Conservation (phyloP, 2,888 invertebrate genomes). For the Ryuthela nishihirai region DNA sequence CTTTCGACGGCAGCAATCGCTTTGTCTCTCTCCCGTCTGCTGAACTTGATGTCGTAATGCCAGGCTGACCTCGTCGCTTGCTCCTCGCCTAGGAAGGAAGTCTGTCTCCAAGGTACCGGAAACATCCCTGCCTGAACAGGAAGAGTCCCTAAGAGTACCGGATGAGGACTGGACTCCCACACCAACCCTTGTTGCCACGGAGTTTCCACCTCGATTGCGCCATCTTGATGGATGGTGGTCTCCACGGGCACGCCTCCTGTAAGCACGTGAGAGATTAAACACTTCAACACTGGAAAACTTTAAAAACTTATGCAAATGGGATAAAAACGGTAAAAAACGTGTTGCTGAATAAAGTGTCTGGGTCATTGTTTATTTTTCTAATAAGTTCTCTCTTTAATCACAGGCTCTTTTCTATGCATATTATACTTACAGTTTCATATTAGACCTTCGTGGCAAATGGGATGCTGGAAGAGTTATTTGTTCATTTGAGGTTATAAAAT, state of each 20-base stretch:
- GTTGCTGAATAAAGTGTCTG: too few species aligned
- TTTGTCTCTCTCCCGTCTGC: slow-evolving; percentile 26
- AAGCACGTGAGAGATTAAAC: too few species aligned
- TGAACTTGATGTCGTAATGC: slow-evolving; percentile 41
- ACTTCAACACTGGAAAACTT: too few species aligned
- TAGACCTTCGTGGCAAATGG: too few species aligned
- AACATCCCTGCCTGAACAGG: slow-evolving; percentile 44
- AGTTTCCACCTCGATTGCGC: slow-evolving; percentile 41
- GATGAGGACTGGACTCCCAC: slow-evolving; percentile 41
- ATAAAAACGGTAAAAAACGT: too few species aligned
- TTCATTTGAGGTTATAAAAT: too few species aligned
- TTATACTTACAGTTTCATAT: too few species aligned
- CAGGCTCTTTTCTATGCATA: too few species aligned
- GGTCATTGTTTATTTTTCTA: too few species aligned
- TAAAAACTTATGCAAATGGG: too few species aligned
- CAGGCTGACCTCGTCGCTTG: slow-evolving; percentile 32
- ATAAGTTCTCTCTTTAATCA: too few species aligned
- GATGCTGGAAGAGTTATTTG: too few species aligned
- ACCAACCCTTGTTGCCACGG: slow-evolving; percentile 42
- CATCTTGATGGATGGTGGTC: slow-evolving; percentile 41
- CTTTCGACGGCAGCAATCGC: slow-evolving; percentile 38
- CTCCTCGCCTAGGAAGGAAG: slow-evolving; percentile 30
- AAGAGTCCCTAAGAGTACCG: slow-evolving; percentile 37
- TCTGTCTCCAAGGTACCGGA: slow-evolving; percentile 38
- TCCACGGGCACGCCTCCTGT: slow-evolving; percentile 31